A percentile compares a stretch with the other conserved stretches of the same genome.
Evolutionary conservation across 1,140 invertebrate genomes (phyloP).

Genomic region (Teleogryllus occipitalis): DNA sequence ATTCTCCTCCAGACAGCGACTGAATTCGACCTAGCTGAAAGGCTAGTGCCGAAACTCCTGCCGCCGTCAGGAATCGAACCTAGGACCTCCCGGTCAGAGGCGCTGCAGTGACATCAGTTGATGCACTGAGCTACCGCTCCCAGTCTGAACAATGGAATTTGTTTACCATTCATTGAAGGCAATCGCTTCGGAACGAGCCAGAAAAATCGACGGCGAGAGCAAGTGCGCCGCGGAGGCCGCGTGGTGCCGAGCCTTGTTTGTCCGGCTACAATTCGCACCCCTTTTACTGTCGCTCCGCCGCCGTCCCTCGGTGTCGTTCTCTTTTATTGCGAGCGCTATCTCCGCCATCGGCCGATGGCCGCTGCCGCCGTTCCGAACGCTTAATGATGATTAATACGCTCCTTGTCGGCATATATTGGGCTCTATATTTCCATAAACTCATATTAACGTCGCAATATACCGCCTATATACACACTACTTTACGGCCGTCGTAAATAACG

Average conservation of each 20-base stretch:
- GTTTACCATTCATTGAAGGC: too few species aligned
- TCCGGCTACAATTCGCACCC: not conserved
- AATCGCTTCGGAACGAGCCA: too few species aligned
- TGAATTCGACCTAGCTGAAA: too few species aligned
- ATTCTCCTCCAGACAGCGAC: too few species aligned
- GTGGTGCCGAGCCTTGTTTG: not conserved
- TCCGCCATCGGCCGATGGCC: slow-evolving; percentile 9
- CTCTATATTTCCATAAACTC: slow-evolving; percentile 48
- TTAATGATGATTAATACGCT: slow-evolving; percentile 28
- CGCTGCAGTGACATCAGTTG: too few species aligned
- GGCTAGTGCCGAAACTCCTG: too few species aligned
- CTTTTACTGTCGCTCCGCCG: not conserved
- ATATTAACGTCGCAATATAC: slow-evolving; percentile 46
- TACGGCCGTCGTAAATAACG: slow-evolving; percentile 45
- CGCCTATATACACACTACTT: slow-evolving; percentile 41
- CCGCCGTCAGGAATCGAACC: too few species aligned
- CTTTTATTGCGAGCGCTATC: slow-evolving; percentile 12
- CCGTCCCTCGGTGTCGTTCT: not conserved
- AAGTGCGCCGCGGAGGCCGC: too few species aligned
- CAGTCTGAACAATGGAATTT: too few species aligned
- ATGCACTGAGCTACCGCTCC: too few species aligned
- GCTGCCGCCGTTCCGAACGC: slow-evolving; percentile 12
- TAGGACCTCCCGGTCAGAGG: too few species aligned
- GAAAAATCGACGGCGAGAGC: too few species aligned
- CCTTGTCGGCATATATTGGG: slow-evolving; percentile 41